Conservation (phyloP, 2,888 invertebrate species). For the Griposia aprilina region DNA sequence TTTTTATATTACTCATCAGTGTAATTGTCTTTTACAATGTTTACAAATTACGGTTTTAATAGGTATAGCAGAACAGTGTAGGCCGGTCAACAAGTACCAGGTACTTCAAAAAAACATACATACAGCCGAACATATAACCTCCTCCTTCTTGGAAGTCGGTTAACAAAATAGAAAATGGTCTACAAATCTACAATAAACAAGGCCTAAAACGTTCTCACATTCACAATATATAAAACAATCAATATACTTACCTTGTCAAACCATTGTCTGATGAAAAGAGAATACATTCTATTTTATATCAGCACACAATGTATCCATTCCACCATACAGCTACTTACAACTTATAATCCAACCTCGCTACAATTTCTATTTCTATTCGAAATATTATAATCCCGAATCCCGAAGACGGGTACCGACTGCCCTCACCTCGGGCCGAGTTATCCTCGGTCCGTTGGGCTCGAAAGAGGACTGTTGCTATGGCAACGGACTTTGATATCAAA, state of each 20-base stretch:
- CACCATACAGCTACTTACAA: neutral
- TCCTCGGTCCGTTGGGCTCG: slow-evolving; percentile 55
- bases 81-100: no score
- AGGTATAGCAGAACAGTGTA: no score
- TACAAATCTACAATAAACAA: no score
- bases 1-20: no score
- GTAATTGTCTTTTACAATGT: no score
- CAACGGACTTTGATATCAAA: slow-evolving; percentile 65
- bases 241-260: neutral
- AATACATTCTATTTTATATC: neutral
- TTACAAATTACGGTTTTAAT: no score
- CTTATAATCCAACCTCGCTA: slow-evolving; percentile 24
- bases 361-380: slow-evolving; percentile 36
- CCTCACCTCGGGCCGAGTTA: slow-evolving; percentile 57
- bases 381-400: slow-evolving; percentile 42
- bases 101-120: no score
- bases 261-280: neutral
- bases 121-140: no score
- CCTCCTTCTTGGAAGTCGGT: no score
- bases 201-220: no score
- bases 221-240: no score
- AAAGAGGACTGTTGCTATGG: slow-evolving; percentile 63
- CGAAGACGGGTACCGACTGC: slow-evolving; percentile 26
- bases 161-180: no score
- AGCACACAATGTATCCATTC: slow-evolving; percentile 12